A percentile compares a stretch with the other conserved stretches of the same genome.
Conservation (phyloP, 2,113 vertebrate genomes). For the Poeciliopsis retropinna region DNA sequence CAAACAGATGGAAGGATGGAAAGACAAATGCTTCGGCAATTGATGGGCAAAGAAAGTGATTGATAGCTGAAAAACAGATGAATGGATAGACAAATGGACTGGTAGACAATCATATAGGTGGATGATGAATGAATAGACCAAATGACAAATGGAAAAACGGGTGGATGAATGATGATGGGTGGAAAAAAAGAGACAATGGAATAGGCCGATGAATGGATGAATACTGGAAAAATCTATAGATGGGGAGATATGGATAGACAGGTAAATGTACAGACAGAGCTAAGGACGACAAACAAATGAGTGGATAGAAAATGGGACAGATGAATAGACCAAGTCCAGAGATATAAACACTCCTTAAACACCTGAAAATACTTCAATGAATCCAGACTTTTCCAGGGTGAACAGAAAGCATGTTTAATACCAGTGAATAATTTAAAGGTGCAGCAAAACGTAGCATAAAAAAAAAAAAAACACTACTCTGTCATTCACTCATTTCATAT, state of each 20-base stretch:
- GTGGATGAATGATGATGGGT: background rate
- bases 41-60: background rate
- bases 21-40: background rate
- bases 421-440: slow-evolving; percentile 73
- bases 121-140: background rate
- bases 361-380: background rate
- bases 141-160: background rate
- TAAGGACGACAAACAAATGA: background rate
- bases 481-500: slow-evolving; percentile 75
- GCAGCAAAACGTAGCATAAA: slow-evolving; percentile 42
- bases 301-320: no score
- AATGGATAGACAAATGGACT: no score
- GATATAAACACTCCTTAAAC: background rate
- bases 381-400: background rate
- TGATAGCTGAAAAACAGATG: no score
- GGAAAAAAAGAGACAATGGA: background rate
- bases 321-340: background rate
- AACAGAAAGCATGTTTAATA: slow-evolving; percentile 50
- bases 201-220: background rate
- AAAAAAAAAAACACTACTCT: slow-evolving; percentile 47
- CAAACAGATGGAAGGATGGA: no score
- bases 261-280: background rate
- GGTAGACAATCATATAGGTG: background rate
- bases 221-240: background rate
- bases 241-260: background rate